Evolutionary conservation across 1,140 invertebrate species (phyloP).

Genomic region (Scaptomyza graminum): DNA sequence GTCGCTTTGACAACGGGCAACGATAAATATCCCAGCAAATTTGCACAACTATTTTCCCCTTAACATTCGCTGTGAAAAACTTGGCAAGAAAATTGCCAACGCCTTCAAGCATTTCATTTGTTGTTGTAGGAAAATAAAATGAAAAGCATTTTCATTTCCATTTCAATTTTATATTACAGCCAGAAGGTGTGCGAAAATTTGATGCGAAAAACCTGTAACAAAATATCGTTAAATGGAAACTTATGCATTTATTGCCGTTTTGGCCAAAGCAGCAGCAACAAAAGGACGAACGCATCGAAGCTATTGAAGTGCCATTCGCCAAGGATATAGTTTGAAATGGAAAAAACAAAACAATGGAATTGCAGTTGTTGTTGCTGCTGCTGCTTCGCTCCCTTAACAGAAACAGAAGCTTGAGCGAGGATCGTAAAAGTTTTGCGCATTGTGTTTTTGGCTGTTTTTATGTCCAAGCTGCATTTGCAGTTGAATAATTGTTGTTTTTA

Average conservation of each 20-base stretch:
- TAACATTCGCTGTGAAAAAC: conserved; percentile 21
- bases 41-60: conserved; percentile 5
- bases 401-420: conserved; percentile 32
- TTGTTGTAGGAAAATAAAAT: conserved; percentile 20
- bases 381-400: conserved; percentile 17
- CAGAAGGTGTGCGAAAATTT: conserved; percentile 50
- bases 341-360: conserved; percentile 60
- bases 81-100: conserved; percentile 1
- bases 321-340: conserved; percentile 41
- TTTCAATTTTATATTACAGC: conserved; percentile 11
- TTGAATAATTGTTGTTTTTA: conserved; percentile 67
- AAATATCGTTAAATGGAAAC: conserved; percentile 80
- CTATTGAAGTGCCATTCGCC: conserved; percentile 54
- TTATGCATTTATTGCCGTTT: conserved; percentile 78
- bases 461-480: conserved; percentile 54
- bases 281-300: conserved; percentile 33
- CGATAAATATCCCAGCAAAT: conserved; percentile 7
- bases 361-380: conserved; percentile 31
- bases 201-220: conserved; percentile 60
- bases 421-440: conserved; percentile 73
- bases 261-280: conserved; percentile 27
- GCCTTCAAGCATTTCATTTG: not conserved
- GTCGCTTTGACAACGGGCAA: not conserved
- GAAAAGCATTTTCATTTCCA: conserved; percentile 18
- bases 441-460: conserved; percentile 68